A percentile compares a stretch with the other conserved stretches of the same genome.
These are phyloP conservation scores for Hybognathus amarus DNA, from an alignment of 2,797 vertebrate species.

Conservation along the genomic window DNA sequence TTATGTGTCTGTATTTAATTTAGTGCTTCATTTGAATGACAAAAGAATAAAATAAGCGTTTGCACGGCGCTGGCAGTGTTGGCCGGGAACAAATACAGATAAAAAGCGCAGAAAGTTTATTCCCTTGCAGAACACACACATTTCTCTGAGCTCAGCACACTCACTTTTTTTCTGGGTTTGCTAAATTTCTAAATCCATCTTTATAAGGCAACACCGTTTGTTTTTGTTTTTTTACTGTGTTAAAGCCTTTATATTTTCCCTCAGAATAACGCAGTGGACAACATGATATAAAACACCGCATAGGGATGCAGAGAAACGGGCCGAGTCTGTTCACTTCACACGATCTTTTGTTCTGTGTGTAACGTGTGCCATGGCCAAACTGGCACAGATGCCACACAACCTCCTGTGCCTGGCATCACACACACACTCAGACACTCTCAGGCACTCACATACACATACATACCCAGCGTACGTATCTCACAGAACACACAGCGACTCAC, in stretches of 20 bases:
- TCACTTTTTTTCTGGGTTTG: neutral
- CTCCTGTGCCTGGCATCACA: constrained; percentile 11
- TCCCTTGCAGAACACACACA: neutral
- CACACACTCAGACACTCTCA: too few species aligned
- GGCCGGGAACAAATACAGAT: constrained; percentile 37
- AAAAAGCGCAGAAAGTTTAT: constrained; percentile 34
- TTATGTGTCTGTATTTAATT: constrained; percentile 57
- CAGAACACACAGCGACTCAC: neutral
- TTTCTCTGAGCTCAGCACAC: constrained; percentile 5
- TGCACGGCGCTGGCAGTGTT: constrained; percentile 8
- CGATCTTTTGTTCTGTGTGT: constrained; percentile 39
- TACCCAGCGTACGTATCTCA: neutral
- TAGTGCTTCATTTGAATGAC: constrained; percentile 53
- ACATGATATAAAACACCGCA: neutral
- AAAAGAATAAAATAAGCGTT: constrained; percentile 44
- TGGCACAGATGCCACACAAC: constrained; percentile 39
- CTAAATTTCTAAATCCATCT: neutral
- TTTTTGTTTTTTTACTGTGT: too few species aligned
- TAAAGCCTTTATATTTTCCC: neutral
- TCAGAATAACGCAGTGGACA: neutral
- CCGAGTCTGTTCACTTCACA: neutral
- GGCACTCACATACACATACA: too few species aligned
- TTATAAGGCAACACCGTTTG: neutral
- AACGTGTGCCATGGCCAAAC: constrained; percentile 34
- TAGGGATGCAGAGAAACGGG: neutral